Evolutionary conservation across 2,113 vertebrate species (phyloP).

Genomic region (Chloropsis cyanopogon): DNA sequence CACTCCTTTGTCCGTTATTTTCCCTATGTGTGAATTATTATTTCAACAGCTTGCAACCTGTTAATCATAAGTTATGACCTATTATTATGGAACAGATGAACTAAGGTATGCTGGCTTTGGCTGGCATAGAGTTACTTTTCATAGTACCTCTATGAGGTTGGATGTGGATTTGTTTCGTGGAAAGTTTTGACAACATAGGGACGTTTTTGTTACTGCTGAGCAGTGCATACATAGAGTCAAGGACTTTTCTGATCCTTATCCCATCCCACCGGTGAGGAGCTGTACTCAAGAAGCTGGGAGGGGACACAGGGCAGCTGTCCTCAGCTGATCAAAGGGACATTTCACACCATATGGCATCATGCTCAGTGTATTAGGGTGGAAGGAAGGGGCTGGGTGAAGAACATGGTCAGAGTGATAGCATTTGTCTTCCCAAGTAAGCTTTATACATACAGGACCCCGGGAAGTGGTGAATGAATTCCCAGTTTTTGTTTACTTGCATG

Average conservation of each 20-base stretch:
- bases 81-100: neutral
- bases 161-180: neutral
- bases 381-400: neutral
- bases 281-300: no score
- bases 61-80: neutral
- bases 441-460: accelerated
- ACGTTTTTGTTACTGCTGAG: neutral
- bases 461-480: neutral
- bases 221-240: neutral
- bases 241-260: neutral
- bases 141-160: accelerated
- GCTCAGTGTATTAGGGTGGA: no score
- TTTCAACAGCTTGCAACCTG: neutral
- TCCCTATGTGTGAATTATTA: neutral
- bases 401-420: neutral
- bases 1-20: neutral
- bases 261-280: neutral
- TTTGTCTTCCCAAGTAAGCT: neutral
- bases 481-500: neutral
- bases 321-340: neutral
- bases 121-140: neutral
- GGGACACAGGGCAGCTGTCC: neutral
- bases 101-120: neutral
- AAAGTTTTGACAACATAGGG: neutral
- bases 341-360: no score